These are phyloP conservation scores for Salticus scenicus DNA, from an alignment of 2,888 invertebrate species.

Conservation along the genomic window DNA sequence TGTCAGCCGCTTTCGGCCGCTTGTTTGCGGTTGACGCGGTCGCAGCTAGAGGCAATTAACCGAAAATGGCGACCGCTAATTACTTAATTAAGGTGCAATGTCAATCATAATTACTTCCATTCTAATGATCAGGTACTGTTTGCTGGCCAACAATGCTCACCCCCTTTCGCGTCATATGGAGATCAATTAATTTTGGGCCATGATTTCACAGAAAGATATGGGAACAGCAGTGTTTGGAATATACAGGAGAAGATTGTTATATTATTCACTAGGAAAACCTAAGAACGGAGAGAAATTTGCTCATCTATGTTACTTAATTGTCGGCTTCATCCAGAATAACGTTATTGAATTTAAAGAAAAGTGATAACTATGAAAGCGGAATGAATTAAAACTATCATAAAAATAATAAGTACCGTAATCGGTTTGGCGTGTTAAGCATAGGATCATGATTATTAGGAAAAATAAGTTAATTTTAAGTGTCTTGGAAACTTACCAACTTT, in stretches of 20 bases:
- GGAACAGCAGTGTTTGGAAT: neutral
- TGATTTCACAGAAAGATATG: slow-evolving; percentile 22
- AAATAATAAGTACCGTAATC: neutral
- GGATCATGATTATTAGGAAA: too few species aligned
- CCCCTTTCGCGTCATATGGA: slow-evolving; percentile 37
- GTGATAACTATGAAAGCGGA: neutral
- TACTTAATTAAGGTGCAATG: slow-evolving; percentile 70
- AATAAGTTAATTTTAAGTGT: too few species aligned
- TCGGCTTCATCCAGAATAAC: slow-evolving; percentile 1
- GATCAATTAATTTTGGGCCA: slow-evolving; percentile 41
- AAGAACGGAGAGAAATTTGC: neutral
- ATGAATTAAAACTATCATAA: neutral
- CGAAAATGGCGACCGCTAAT: slow-evolving; percentile 70
- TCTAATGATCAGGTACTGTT: slow-evolving; percentile 59
- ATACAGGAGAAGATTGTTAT: neutral
- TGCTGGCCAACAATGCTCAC: slow-evolving; percentile 55
- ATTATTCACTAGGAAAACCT: slow-evolving; percentile 8
- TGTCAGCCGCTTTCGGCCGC: slow-evolving; percentile 62
- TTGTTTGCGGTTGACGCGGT: slow-evolving; percentile 55
- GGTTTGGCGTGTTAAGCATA: too few species aligned
- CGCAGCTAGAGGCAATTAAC: slow-evolving; percentile 64
- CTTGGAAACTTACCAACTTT: too few species aligned
- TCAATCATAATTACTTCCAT: slow-evolving; percentile 69
- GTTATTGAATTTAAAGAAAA: slow-evolving; percentile 15
- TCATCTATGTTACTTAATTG: neutral